Base-by-base conservation (phyloP, 1,140 invertebrate species). In the Drosophila sp. region DNA sequence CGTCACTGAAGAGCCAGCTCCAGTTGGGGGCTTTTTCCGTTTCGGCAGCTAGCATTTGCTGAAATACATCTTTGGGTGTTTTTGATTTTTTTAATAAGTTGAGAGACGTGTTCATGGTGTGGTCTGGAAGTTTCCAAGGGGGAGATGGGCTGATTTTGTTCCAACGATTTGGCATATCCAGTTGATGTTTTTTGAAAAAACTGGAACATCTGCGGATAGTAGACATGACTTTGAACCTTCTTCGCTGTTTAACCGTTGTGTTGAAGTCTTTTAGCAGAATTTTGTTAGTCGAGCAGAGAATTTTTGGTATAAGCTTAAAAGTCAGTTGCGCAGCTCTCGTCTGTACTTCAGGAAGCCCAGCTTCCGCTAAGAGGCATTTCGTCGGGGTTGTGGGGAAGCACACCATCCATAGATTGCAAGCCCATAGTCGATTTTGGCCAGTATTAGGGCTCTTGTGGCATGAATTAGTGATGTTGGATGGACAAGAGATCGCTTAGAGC, bases 381-480 rank as follows among this genome's bases (percentile, higher is more conserved):
- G 3, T 44, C 40, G 40, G 40, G 17, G 40, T 44, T 41, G 55
- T 64, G 33, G 68, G 61, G 3, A 38, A 38, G 70, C 70, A 4
- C 57, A 72, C 70, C 47, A 72, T 1, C 57, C 64, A 4, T 72
- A 60, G 35, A 64, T 64, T 8, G 60, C 33, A 10, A 69, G 50
- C 8, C 50, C 54, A 38, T 70, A 70, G 2, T 65, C 61, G 6
- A 65, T 65, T 35, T 58, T 70, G 17, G 54, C 41, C 40, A 60
- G n/a, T 55, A 70, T 33, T 30, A 65, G 17, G n/a, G 62, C 55
- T 60, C 55, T 66, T 11, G 40, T 60, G 11, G 56, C 62, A 65
- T 66, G n/a, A 11, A 60, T 66, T 10, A 66, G 41, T 40, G 41
- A 66, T n/a, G 41, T 60, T 2, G 41, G 25, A 50, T 66, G 30